Evolutionary conservation across 1,140 invertebrate genomes (phyloP), one percentile per base, ranked within the genome.

Genomic region (Cyrtorhinus lividipennis): DNA sequence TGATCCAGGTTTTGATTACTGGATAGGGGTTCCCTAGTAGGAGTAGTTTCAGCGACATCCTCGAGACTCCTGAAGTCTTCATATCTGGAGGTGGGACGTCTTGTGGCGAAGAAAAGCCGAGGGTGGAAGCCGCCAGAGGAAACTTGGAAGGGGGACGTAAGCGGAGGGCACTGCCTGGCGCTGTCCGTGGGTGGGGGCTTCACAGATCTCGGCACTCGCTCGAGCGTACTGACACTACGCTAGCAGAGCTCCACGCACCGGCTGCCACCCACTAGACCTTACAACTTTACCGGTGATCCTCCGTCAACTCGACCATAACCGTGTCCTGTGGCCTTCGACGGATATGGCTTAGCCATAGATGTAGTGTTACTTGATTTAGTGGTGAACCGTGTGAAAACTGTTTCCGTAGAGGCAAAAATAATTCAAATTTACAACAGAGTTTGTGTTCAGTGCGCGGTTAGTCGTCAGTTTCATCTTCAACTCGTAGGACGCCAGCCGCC

Each of bases 161-260:
- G n/a, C 48, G 48, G 12, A 22, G 48, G 48, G 48, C 12, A 22
- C 48, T 20, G 10, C 10, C 48, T 20, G 48, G 38, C n/a, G n/a
- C n/a, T n/a, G 38, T n/a, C 38, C 38, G 20, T 53, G 5, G 48
- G 48, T 53, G 48, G 48, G 48, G 48, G 48, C 48, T 53, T 53
- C 48, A 53, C 48, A 53, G 48, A 53, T 53, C 48, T 53, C 48
- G 48, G 48, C 48, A 53, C 48, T 53, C 48, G 48, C 48, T 53
- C 12, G 48, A 53, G 48, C 48, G 48, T 53, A 53, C 48, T 53
- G 48, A 53, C 48, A 53, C 48, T 53, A 53, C 48, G 48, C 48
- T 53, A 53, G 48, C 48, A 53, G 48, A 53, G 48, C 48, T 53
- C 48, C 48, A 53, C 48, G 48, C 48, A 53, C 48, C 48, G 48